Evolutionary conservation across 2,797 vertebrate genomes (phyloP).

Genomic region (Acomys russatus): DNA sequence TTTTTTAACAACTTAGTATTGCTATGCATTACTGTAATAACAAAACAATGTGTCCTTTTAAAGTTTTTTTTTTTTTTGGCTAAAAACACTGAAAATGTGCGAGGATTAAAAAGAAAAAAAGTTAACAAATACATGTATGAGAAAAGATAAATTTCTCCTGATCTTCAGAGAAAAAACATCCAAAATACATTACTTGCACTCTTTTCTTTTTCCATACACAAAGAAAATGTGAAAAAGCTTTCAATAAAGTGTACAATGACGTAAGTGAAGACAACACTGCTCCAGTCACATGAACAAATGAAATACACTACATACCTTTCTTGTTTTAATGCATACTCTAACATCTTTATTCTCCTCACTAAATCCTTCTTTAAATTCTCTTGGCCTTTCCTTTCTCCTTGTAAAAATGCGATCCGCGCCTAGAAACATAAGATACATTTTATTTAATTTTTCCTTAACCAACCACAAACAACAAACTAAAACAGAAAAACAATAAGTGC

Average conservation of each 20-base stretch:
- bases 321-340: slow-evolving; percentile 99
- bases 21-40: slow-evolving; percentile 46
- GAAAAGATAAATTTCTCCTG: slow-evolving; percentile 37
- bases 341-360: slow-evolving; percentile 99
- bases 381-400: slow-evolving; percentile 99
- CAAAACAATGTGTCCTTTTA: slow-evolving; percentile 43
- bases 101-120: not conserved
- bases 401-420: slow-evolving; percentile 99
- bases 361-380: slow-evolving; percentile 99
- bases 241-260: not conserved
- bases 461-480: not conserved
- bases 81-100: slow-evolving; percentile 14
- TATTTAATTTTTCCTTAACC: slow-evolving; percentile 68
- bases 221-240: slow-evolving; percentile 40
- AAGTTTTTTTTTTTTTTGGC: not conserved
- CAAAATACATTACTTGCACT: slow-evolving; percentile 35
- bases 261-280: not conserved
- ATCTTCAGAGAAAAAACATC: not conserved
- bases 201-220: not conserved
- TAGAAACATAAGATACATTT: slow-evolving; percentile 88
- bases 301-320: slow-evolving; percentile 94
- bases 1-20: slow-evolving; percentile 52
- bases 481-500: slow-evolving; percentile 36
- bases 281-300: slow-evolving; percentile 52
- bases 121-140: not conserved